phyloP scores from a whole-genome alignment of 1,140 invertebrate species.

The Hydropsyche tenuis region DNA sequence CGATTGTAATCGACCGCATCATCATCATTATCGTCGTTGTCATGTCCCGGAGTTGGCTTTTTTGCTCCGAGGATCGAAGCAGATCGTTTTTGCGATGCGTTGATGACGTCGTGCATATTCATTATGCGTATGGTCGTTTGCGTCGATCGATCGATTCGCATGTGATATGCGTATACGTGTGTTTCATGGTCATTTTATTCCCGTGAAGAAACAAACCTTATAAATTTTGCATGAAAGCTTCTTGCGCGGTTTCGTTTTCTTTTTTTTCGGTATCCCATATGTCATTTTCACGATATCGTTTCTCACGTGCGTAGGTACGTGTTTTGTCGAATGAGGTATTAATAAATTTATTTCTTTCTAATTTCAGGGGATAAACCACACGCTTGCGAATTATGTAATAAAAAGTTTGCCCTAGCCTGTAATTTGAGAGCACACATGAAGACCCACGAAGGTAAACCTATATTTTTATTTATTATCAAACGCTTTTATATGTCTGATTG shows the following conservation, averaged over 20 bases:
- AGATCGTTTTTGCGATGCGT: neutral
- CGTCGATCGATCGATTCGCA: too few species aligned
- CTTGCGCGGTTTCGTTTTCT: too few species aligned
- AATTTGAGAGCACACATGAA: constrained; percentile 78
- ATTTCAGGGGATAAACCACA: constrained; percentile 77
- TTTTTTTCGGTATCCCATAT: too few species aligned
- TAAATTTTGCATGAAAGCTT: too few species aligned
- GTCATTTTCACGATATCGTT: too few species aligned
- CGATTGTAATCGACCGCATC: constrained; percentile 23
- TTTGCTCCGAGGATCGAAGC: too few species aligned
- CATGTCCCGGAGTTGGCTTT: too few species aligned
- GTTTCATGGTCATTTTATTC: too few species aligned
- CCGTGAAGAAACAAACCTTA: too few species aligned
- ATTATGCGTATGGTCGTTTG: neutral
- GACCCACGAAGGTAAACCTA: constrained; percentile 67
- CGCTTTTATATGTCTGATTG: neutral
- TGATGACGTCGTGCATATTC: neutral
- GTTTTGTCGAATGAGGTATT: constrained; percentile 5
- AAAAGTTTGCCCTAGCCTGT: constrained; percentile 77
- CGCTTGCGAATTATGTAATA: constrained; percentile 73
- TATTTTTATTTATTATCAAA: constrained; percentile 4
- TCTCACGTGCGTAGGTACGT: neutral
- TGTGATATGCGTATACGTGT: too few species aligned
- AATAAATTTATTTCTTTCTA: constrained; percentile 43
- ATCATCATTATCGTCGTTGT: constrained; percentile 12